A percentile compares a stretch with the other conserved stretches of the same genome.
These are phyloP conservation scores for Mareca strepera DNA, from an alignment of 2,797 vertebrate species.

Conservation along the genomic window DNA sequence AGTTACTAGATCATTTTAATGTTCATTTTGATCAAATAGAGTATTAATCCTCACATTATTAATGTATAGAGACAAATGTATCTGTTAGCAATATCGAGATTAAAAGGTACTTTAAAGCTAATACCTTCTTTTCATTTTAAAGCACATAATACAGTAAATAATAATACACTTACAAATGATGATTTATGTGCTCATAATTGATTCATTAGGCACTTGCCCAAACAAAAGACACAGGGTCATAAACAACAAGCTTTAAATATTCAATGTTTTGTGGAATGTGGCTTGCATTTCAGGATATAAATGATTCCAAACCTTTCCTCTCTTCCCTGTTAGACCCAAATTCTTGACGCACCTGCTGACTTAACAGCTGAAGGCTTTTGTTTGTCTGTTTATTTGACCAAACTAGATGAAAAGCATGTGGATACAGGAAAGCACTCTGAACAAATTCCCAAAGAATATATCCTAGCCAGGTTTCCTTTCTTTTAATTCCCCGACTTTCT, in stretches of 20 bases:
- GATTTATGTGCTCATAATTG: conserved; percentile 18
- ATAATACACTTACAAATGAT: neutral
- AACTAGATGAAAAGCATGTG: neutral
- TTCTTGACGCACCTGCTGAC: neutral
- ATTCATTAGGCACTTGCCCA: conserved; percentile 44
- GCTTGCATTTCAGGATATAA: neutral
- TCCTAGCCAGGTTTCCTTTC: neutral
- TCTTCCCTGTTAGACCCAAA: neutral
- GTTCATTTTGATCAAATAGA: conserved; percentile 66
- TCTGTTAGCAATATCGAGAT: conserved; percentile 9
- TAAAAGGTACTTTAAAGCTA: conserved; percentile 19
- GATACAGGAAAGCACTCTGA: neutral
- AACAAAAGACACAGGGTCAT: conserved; percentile 15
- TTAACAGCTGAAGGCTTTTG: neutral
- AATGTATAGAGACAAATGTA: conserved; percentile 9
- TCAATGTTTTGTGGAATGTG: neutral
- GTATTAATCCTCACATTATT: conserved; percentile 50
- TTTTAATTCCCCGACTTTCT: neutral
- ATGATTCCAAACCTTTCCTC: neutral
- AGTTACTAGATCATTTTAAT: conserved; percentile 55
- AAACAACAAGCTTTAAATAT: conserved; percentile 3
- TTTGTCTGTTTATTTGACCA: neutral
- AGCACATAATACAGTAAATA: conserved; percentile 21
- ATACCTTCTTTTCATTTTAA: conserved; percentile 35
- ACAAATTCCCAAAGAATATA: neutral